These are phyloP conservation scores for Drosophila repletoides DNA, from an alignment of 1,140 invertebrate species.

Conservation along the genomic window DNA sequence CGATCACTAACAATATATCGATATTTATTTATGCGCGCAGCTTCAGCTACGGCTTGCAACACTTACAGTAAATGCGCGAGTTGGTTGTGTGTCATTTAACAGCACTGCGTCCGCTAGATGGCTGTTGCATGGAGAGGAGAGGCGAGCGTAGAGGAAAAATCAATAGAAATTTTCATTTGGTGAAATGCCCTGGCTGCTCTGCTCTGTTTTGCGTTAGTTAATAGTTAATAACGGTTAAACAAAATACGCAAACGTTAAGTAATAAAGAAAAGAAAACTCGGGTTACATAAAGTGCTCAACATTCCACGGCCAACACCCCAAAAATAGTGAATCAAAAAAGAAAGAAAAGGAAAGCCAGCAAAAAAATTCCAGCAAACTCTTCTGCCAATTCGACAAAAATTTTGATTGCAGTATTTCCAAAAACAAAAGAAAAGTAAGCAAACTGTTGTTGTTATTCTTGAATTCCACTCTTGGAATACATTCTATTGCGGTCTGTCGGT, in stretches of 20 bases:
- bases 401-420: constrained; percentile 22
- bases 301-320: constrained; percentile 73
- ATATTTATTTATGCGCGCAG: too few species aligned
- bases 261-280: constrained; percentile 34
- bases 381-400: constrained; percentile 15
- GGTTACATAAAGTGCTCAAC: constrained; percentile 58
- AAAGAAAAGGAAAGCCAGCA: constrained; percentile 36
- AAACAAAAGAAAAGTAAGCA: constrained; percentile 61
- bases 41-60: constrained; percentile 18
- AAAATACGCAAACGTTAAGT: constrained; percentile 36
- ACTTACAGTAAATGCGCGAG: constrained; percentile 18
- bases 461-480: constrained; percentile 40
- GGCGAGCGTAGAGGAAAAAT: constrained; percentile 73
- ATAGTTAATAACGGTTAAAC: constrained; percentile 53
- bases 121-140: constrained; percentile 50
- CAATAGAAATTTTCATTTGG: constrained; percentile 77
- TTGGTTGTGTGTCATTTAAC: background rate
- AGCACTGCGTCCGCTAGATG: constrained; percentile 60
- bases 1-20: too few species aligned
- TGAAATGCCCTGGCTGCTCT: constrained; percentile 57
- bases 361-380: constrained; percentile 49
- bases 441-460: constrained; percentile 8
- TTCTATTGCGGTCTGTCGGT: constrained; percentile 32
- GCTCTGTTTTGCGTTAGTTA: constrained; percentile 64
- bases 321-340: constrained; percentile 15